Base-by-base conservation (phyloP, 2,888 invertebrate genomes). In the Corbicula japonica region DNA sequence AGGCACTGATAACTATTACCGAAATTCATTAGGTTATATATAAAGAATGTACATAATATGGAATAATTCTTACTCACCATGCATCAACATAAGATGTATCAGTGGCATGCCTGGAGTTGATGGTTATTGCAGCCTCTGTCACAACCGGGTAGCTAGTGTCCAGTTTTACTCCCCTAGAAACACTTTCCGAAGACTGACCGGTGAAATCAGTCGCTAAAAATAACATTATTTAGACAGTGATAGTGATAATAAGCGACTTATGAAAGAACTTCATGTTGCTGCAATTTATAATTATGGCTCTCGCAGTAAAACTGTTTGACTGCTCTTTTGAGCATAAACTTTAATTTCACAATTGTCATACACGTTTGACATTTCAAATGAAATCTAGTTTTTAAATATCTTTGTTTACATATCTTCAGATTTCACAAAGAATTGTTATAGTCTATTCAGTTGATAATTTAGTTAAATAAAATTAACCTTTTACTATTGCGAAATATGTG, bases 401-500 rank as follows among this genome's bases (percentile, higher is more conserved):
- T 26, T 8, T 6, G 23, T 23, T 50, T n/a, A 50, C 21, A 12
- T 48, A 62, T 15, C 48, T 58, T n/a, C n/a, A n/a, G n/a, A n/a
- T n/a, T n/a, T n/a, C n/a, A n/a, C n/a, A n/a, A n/a, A n/a, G n/a
- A n/a, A n/a, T n/a, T n/a, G n/a, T n/a, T n/a, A n/a, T n/a, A n/a
- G n/a, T n/a, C n/a, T n/a, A n/a, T n/a, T n/a, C n/a, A n/a, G n/a
- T n/a, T n/a, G n/a, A n/a, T n/a, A n/a, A n/a, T n/a, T n/a, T n/a
- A n/a, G n/a, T n/a, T n/a, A 44, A 21, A 1, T n/a, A 18, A 48
- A 50, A 30, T 8, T 50, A 68, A 88, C 88, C 88, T 76, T 63
- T 79, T 0, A 88, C 76, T 10, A 86, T 83, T 18, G 84, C 86
- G 66, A 84, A 87, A 62, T 86, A 84, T 21, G 74, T 70, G 48